Conservation (phyloP, 2,113 vertebrate species). For the Hydropotes inermis region DNA sequence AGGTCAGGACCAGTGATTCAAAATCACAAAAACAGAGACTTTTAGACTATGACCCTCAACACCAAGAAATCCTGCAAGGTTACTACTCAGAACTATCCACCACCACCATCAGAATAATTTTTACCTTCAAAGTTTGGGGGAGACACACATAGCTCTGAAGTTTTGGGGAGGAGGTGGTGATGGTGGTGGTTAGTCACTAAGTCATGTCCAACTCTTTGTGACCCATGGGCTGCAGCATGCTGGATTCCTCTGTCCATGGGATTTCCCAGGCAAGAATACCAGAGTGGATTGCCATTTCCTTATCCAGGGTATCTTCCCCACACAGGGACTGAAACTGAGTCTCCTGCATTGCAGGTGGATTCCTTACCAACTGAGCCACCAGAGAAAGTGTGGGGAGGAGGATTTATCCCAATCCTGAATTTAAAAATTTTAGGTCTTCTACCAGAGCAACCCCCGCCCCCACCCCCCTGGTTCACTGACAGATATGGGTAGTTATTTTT, state of each 20-base stretch:
- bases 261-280: too few relatives aligned
- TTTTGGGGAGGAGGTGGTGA: not conserved
- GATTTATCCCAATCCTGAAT: not conserved
- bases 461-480: too few relatives aligned
- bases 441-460: fast-evolving
- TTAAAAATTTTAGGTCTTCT: not conserved
- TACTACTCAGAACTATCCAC: not conserved
- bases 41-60: not conserved
- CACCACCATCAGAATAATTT: not conserved
- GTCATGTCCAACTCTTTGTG: too few relatives aligned
- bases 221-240: too few relatives aligned
- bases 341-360: too few relatives aligned
- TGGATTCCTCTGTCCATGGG: too few relatives aligned
- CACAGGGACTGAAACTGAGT: too few relatives aligned
- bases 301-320: too few relatives aligned
- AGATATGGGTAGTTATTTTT: not conserved
- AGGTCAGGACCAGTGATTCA: not conserved
- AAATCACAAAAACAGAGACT: not conserved
- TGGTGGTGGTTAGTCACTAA: too few relatives aligned
- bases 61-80: not conserved
- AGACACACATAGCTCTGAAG: not conserved
- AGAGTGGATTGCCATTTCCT: too few relatives aligned
- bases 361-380: too few relatives aligned
- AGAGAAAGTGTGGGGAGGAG: too few relatives aligned
- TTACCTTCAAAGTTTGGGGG: not conserved